phyloP scores from a whole-genome alignment of 2,113 vertebrate species.

The Xenopus borealis region DNA sequence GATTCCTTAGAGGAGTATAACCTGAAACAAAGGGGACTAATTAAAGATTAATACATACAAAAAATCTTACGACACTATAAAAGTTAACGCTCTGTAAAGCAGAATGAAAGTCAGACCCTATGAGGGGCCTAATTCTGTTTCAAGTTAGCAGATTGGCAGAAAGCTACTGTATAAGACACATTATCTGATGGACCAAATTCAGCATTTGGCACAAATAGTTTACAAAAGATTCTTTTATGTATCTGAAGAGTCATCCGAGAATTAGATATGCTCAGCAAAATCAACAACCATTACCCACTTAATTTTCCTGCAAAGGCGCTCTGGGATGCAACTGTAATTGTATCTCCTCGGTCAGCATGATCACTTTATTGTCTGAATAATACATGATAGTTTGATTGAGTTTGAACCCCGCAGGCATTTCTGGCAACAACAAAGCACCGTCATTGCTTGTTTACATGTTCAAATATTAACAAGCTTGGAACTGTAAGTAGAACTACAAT shows the following conservation, averaged over 20 bases:
- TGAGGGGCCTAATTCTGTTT: no score
- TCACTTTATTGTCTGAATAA: conserved; percentile 41
- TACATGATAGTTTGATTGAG: conserved; percentile 27
- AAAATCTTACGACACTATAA: no score
- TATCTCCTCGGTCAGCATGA: conserved; percentile 10
- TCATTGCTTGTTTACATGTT: conserved; percentile 18
- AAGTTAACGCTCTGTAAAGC: not conserved
- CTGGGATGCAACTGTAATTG: conserved; percentile 26
- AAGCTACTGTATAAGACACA: no score
- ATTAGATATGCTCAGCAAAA: conserved; percentile 18
- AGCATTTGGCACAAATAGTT: conserved; percentile 8
- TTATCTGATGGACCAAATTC: no score
- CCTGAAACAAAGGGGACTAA: conserved; percentile 53
- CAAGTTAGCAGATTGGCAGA: no score
- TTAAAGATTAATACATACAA: not conserved
- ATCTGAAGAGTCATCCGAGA: conserved; percentile 19
- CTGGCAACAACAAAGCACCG: not conserved
- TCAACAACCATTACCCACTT: conserved; percentile 20
- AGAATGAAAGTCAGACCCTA: no score
- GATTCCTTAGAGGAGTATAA: conserved; percentile 48
- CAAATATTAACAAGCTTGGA: conserved; percentile 15
- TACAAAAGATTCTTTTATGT: conserved; percentile 9
- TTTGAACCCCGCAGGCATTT: conserved; percentile 12
- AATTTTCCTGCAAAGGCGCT: conserved; percentile 18
- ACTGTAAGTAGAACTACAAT: not conserved